Evolutionary conservation across 1,140 invertebrate species (phyloP).

Genomic region (Melipona quadrifasciata): DNA sequence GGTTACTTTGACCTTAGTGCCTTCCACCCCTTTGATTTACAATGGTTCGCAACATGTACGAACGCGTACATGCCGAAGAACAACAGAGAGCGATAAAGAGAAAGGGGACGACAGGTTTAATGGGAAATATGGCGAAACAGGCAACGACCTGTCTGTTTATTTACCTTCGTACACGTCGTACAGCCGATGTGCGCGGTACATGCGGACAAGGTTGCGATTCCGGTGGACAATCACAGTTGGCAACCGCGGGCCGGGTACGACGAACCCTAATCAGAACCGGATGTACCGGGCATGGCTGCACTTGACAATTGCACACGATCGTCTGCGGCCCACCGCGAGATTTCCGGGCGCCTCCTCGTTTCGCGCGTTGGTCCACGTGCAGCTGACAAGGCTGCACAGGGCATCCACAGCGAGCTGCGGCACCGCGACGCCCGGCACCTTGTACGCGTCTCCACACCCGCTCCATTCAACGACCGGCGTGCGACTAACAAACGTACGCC

Average conservation of each 20-base stretch:
- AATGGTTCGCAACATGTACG: constrained; percentile 7
- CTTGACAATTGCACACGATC: constrained; percentile 79
- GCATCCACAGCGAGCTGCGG: constrained; percentile 74
- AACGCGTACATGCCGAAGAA: background rate
- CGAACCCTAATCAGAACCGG: constrained; percentile 78
- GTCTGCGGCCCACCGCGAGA: constrained; percentile 76
- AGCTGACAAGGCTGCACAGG: constrained; percentile 77
- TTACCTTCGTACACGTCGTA: constrained; percentile 74
- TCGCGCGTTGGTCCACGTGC: constrained; percentile 77
- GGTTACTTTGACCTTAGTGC: constrained; percentile 42
- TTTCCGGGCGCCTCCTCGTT: constrained; percentile 69
- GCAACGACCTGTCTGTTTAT: constrained; percentile 21
- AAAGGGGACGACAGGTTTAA: background rate
- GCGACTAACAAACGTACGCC: constrained; percentile 72
- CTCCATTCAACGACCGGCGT: constrained; percentile 87
- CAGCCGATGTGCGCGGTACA: constrained; percentile 64
- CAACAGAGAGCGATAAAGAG: background rate
- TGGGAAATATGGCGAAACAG: background rate
- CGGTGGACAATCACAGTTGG: constrained; percentile 76
- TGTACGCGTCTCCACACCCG: constrained; percentile 82
- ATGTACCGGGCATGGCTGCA: constrained; percentile 79
- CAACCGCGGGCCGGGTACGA: constrained; percentile 70
- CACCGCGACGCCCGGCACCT: constrained; percentile 75
- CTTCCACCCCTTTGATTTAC: constrained; percentile 41
- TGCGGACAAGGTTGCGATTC: constrained; percentile 76